Percentiles rank a stretch among this genome's conserved stretches.
Conservation (phyloP, 2,113 vertebrate genomes). For the Lanius collurio region DNA sequence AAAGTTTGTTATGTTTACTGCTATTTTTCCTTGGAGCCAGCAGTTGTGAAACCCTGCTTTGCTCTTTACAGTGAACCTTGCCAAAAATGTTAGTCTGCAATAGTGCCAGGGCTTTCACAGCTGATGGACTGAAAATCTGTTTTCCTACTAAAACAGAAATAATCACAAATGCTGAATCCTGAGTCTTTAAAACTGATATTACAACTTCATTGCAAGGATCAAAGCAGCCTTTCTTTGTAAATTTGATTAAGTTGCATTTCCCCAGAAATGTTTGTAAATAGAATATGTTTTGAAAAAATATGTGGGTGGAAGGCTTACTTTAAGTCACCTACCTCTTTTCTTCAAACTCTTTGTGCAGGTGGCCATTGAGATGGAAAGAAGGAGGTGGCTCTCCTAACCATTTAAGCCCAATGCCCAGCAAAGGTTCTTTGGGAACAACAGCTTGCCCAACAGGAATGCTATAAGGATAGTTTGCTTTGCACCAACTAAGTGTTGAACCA, state of each 20-base stretch:
- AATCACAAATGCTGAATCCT: not conserved
- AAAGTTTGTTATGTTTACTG: not conserved
- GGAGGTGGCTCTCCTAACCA: not conserved
- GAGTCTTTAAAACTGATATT: not conserved
- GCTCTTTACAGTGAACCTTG: not conserved
- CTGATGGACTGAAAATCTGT: conserved; percentile 1
- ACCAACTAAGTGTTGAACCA: conserved; percentile 24
- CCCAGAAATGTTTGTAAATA: not conserved
- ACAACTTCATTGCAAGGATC: not conserved
- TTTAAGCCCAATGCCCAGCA: not conserved
- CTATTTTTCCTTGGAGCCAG: not conserved
- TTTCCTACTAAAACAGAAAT: not conserved
- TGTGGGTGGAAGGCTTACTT: not conserved
- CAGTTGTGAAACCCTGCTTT: not conserved
- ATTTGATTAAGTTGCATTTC: not conserved
- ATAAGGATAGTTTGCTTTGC: conserved; percentile 35
- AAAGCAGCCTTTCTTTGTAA: not conserved
- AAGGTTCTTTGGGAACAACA: not conserved
- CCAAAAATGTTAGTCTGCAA: not conserved
- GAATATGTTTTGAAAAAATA: not conserved
- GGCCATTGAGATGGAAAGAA: not conserved
- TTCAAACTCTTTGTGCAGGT: not conserved
- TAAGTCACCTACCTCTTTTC: not conserved
- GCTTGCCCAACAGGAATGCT: not conserved
- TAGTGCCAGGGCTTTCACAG: conserved; percentile 11